Percentiles rank a stretch among this genome's conserved stretches.
These are phyloP conservation scores for Sciaenops ocellatus DNA, from an alignment of 2,797 vertebrate species.

Conservation along the genomic window DNA sequence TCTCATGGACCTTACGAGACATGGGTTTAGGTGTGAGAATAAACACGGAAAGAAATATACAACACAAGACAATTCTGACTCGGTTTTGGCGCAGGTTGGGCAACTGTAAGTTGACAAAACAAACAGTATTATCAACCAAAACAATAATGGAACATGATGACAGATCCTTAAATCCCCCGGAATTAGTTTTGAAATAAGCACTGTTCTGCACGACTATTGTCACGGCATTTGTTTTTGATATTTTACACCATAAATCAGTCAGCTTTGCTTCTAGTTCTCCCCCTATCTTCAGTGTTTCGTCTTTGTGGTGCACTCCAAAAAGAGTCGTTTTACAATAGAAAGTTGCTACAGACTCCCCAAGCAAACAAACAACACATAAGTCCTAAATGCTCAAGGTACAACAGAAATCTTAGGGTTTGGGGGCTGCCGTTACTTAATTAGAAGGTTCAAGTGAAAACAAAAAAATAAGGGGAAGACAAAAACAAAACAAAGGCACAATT, in stretches of 20 bases:
- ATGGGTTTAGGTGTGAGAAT: slow-evolving; percentile 66
- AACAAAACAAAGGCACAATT: slow-evolving; percentile 76
- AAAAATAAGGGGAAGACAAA: slow-evolving; percentile 51
- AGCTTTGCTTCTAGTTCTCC: neutral
- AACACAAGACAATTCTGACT: slow-evolving; percentile 14
- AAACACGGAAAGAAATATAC: slow-evolving; percentile 53
- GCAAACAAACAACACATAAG: slow-evolving; percentile 39
- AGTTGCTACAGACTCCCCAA: slow-evolving; percentile 28
- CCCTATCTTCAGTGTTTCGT: slow-evolving; percentile 20
- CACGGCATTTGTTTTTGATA: neutral
- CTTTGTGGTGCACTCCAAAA: neutral
- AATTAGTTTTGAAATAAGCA: slow-evolving; percentile 26
- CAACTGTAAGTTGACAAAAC: slow-evolving; percentile 24
- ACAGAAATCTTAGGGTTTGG: slow-evolving; percentile 42
- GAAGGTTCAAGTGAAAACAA: slow-evolving; percentile 77
- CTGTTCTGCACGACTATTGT: neutral
- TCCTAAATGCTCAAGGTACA: slow-evolving; percentile 50
- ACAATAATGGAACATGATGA: slow-evolving; percentile 2
- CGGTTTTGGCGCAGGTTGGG: slow-evolving; percentile 17
- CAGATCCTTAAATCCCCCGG: neutral
- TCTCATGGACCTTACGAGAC: slow-evolving; percentile 71
- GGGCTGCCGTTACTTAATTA: slow-evolving; percentile 72
- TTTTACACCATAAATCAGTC: slow-evolving; percentile 4
- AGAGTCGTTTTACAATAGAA: slow-evolving; percentile 17
- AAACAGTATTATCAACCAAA: slow-evolving; percentile 6